Evolutionary conservation across 2,888 invertebrate genomes (phyloP).

Genomic region (Clunio marinus): DNA sequence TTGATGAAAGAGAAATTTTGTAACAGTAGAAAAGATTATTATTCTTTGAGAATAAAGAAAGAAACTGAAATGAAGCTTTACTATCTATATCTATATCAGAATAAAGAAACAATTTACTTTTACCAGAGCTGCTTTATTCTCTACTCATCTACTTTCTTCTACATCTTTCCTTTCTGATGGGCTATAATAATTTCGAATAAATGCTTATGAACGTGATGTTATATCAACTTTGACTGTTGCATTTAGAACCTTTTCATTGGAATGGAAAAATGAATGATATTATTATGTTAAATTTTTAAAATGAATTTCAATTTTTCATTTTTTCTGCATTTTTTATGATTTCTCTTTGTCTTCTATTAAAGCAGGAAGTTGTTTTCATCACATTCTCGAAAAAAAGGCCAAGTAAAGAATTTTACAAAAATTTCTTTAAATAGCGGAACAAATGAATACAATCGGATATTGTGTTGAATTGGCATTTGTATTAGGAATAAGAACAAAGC

Average conservation of each 20-base stretch:
- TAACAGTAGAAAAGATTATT: not conserved
- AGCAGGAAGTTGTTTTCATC: no score
- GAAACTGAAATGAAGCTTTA: not conserved
- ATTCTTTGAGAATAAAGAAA: not conserved
- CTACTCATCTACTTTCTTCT: no score
- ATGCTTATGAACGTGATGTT: conserved; percentile 33
- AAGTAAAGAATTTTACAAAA: no score
- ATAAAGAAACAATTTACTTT: not conserved
- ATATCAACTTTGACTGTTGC: conserved; percentile 32
- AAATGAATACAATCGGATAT: no score
- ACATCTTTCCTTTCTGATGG: not conserved
- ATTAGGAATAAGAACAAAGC: no score
- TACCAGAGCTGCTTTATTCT: not conserved
- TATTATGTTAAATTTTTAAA: not conserved
- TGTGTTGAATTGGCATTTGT: no score
- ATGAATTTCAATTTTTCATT: not conserved
- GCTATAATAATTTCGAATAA: not conserved
- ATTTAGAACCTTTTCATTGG: not conserved
- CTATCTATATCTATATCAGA: not conserved
- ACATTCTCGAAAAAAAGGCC: no score
- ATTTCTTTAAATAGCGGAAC: no score
- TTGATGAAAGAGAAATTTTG: no score
- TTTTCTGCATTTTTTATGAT: not conserved
- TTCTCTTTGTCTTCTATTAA: not conserved
- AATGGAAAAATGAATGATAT: not conserved